These are phyloP conservation scores for Dryas iulia DNA, from an alignment of 1,140 invertebrate genomes.

Conservation along the genomic window DNA sequence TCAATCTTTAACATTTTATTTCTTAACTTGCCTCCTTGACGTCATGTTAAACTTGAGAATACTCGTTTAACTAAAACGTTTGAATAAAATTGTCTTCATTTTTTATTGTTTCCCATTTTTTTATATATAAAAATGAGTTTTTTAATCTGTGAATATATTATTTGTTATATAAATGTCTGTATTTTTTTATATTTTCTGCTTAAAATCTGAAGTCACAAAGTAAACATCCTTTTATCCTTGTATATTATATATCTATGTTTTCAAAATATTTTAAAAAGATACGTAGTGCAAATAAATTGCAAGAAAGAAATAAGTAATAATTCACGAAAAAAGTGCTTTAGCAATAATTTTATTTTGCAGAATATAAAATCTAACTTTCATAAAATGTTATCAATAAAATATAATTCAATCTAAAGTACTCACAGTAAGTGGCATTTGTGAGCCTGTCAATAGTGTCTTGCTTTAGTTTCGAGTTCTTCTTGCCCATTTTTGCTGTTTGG, in stretches of 20 bases:
- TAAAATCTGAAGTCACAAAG: no score
- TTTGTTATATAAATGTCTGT: no score
- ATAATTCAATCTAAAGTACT: constrained; percentile 78
- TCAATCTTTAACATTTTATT: background rate
- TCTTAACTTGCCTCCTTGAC: background rate
- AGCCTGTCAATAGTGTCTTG: constrained; percentile 94
- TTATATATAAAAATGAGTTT: no score
- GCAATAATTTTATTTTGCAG: background rate
- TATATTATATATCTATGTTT: background rate
- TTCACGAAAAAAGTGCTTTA: background rate
- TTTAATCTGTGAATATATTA: no score
- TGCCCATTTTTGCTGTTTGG: constrained; percentile 84
- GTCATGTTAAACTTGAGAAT: background rate
- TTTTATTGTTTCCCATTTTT: no score
- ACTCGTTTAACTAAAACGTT: background rate
- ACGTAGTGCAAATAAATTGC: background rate
- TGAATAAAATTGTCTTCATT: background rate
- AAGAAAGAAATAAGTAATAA: background rate
- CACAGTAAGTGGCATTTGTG: constrained; percentile 94
- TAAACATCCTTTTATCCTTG: no score
- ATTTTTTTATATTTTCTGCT: no score
- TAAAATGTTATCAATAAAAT: no score
- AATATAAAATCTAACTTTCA: no score
- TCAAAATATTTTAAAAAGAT: background rate
- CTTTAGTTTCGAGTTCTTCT: constrained; percentile 96